Percentiles rank a stretch among this genome's conserved stretches.
phyloP scores from a whole-genome alignment of 23 tunicate genomes.

The Ciona savignyi region DNA sequence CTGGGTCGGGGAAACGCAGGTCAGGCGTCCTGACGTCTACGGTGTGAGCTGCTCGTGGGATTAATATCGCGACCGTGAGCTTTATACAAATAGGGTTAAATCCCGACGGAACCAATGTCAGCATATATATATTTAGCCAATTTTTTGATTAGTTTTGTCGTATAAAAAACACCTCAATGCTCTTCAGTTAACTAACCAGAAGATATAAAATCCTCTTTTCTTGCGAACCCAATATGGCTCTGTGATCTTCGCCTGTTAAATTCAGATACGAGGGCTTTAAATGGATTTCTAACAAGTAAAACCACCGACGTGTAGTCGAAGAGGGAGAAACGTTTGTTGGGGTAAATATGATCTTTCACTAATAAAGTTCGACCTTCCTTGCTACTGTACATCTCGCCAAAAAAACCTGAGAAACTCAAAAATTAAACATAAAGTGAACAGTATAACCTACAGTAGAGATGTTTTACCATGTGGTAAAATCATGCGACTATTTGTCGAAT shows the following conservation, averaged over 20 bases:
- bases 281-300: conserved; percentile 34
- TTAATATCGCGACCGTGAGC: too few species aligned
- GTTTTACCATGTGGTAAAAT: too few species aligned
- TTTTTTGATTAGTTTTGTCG: too few species aligned
- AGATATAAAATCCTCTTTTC: neutral
- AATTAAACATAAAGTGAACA: too few species aligned
- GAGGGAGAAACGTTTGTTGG: conserved; percentile 9
- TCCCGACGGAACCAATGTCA: too few species aligned
- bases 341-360: conserved; percentile 23
- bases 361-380: conserved; percentile 1
- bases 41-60: too few species aligned
- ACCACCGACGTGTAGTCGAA: conserved; percentile 11
- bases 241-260: conserved; percentile 19
- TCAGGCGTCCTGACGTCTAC: too few species aligned
- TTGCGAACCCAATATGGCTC: conserved; percentile 19
- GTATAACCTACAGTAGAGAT: too few species aligned
- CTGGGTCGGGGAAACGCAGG: too few species aligned
- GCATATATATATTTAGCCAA: too few species aligned
- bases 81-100: too few species aligned
- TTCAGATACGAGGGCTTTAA: conserved; percentile 29
- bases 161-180: neutral
- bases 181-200: neutral
- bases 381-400: conserved; percentile 7
- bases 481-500: too few species aligned
- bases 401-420: neutral